Evolutionary conservation across 2,797 vertebrate species (phyloP).

Genomic region (Myioborus melanocephalus): DNA sequence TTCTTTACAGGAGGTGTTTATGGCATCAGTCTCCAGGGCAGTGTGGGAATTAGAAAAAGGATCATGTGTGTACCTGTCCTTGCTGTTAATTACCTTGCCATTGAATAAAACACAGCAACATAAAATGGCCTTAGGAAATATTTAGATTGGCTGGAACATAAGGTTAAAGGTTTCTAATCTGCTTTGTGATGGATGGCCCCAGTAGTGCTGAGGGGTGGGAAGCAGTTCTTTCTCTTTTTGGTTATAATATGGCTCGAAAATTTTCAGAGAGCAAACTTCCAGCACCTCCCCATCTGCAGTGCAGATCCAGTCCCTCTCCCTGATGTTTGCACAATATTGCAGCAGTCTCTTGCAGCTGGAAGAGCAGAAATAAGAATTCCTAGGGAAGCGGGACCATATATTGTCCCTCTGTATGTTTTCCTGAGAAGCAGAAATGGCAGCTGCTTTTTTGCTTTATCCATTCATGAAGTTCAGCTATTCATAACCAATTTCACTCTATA

Average conservation of each 20-base stretch:
- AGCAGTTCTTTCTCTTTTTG: neutral
- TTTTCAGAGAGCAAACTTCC: neutral
- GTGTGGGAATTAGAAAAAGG: neutral
- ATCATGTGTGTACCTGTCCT: neutral
- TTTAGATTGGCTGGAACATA: slow-evolving; percentile 16
- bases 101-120: neutral
- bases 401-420: neutral
- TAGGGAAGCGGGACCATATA: neutral
- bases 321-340: neutral
- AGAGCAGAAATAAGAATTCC: neutral
- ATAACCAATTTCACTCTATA: neutral
- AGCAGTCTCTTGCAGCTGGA: neutral
- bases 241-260: neutral
- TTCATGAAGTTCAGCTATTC: slow-evolving; percentile 8
- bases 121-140: slow-evolving; percentile 30
- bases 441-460: neutral
- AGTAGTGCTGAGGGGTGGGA: neutral
- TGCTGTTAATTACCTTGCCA: slow-evolving; percentile 33
- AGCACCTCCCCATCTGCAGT: neutral
- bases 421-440: neutral
- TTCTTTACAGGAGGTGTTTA: neutral
- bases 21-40: neutral
- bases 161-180: slow-evolving; percentile 29
- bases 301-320: neutral
- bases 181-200: neutral